Conservation (phyloP, 1,140 invertebrate species). For the Apis laboriosa region DNA sequence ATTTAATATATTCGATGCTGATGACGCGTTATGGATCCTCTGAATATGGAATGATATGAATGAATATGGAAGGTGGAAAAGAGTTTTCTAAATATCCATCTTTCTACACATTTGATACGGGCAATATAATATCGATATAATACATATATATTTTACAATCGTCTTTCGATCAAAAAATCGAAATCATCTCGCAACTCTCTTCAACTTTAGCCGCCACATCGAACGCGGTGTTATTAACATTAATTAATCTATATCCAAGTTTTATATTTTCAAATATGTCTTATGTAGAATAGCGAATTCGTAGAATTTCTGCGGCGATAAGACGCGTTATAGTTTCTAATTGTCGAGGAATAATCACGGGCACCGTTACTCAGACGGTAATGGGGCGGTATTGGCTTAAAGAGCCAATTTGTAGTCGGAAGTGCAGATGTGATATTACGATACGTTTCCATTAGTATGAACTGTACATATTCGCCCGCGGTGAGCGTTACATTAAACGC, state of each 20-base stretch:
- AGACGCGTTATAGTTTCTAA: conserved; percentile 44
- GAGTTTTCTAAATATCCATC: no score
- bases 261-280: conserved; percentile 8
- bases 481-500: conserved; percentile 62
- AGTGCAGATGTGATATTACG: conserved; percentile 57
- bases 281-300: not conserved
- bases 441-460: conserved; percentile 58
- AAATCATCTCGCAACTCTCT: no score
- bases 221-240: not conserved
- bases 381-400: conserved; percentile 43
- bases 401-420: conserved; percentile 60
- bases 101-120: no score
- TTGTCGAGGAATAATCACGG: conserved; percentile 46
- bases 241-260: not conserved
- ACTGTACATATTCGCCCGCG: conserved; percentile 54
- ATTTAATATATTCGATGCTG: not conserved
- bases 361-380: conserved; percentile 32
- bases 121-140: no score
- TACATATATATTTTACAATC: no score
- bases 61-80: no score
- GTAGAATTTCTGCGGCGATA: not conserved
- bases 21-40: not conserved
- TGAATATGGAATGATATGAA: no score
- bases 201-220: no score
- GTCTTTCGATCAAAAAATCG: no score